phyloP scores from a whole-genome alignment of 2,113 vertebrate species.

The Toxostoma redivivum region DNA sequence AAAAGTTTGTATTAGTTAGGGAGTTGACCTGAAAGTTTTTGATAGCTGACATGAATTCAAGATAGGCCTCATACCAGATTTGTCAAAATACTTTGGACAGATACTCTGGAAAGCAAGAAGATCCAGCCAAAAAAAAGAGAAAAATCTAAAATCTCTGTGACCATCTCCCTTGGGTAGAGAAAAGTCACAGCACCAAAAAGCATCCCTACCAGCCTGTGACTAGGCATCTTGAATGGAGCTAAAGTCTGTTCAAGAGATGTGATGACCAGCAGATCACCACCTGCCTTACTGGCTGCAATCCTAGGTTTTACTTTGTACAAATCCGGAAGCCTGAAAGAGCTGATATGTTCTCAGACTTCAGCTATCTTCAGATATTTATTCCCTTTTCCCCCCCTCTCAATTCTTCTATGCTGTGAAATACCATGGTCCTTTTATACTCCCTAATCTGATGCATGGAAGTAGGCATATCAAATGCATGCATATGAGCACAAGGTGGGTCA shows the following conservation, averaged over 20 bases:
- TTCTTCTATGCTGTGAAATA: not conserved
- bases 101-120: not conserved
- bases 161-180: not conserved
- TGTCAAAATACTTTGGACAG: not conserved
- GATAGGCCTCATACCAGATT: not conserved
- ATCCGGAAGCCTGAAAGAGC: not conserved
- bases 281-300: not conserved
- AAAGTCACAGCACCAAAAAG: not conserved
- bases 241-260: not conserved
- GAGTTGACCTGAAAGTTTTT: not conserved
- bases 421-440: not conserved
- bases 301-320: not conserved
- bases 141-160: not conserved
- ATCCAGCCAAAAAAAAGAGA: not conserved
- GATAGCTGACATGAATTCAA: not conserved
- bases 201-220: not conserved
- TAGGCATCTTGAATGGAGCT: not conserved
- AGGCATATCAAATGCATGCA: not conserved
- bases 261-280: not conserved
- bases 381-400: accelerated
- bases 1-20: not conserved
- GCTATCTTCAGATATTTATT: not conserved
- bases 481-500: not conserved
- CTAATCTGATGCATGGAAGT: not conserved
- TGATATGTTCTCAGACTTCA: not conserved